phyloP scores from a whole-genome alignment of 2,888 invertebrate species.

The Oscheius sp. region DNA sequence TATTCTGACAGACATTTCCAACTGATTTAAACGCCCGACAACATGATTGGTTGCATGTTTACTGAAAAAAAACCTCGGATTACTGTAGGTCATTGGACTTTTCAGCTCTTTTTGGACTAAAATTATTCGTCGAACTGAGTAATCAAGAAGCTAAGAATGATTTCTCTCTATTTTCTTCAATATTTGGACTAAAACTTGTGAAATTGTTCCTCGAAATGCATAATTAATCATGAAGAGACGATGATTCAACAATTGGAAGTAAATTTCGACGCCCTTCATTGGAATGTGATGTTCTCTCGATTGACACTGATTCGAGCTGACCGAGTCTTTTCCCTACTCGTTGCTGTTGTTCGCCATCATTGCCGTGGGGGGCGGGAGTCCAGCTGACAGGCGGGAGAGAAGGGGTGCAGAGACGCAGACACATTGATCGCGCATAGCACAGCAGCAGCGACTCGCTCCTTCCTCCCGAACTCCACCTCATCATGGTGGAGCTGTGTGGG shows the following conservation, averaged over 20 bases:
- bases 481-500: conserved; percentile 56
- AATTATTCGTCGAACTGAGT: no score
- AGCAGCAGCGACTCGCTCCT: conserved; percentile 10
- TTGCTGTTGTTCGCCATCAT: neutral
- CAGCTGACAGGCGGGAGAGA: conserved; percentile 18
- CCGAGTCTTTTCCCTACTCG: neutral
- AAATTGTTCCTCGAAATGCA: neutral
- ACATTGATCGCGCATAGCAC: conserved; percentile 32
- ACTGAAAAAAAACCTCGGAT: no score
- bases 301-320: conserved; percentile 3
- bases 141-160: no score
- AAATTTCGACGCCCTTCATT: no score
- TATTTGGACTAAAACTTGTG: no score
- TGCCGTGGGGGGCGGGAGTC: conserved; percentile 8
- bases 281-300: no score
- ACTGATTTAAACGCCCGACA: no score
- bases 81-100: no score
- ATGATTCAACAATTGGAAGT: neutral
- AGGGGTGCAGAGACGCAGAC: conserved; percentile 29
- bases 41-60: no score
- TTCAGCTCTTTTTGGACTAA: no score
- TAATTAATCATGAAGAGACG: neutral
- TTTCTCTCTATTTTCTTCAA: no score
- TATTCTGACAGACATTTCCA: no score
- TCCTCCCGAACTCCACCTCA: conserved; percentile 15